A percentile compares a stretch with the other conserved stretches of the same genome.
These are phyloP conservation scores for Peromyscus melanophrys DNA, from an alignment of 2,797 vertebrate genomes.

Conservation along the genomic window DNA sequence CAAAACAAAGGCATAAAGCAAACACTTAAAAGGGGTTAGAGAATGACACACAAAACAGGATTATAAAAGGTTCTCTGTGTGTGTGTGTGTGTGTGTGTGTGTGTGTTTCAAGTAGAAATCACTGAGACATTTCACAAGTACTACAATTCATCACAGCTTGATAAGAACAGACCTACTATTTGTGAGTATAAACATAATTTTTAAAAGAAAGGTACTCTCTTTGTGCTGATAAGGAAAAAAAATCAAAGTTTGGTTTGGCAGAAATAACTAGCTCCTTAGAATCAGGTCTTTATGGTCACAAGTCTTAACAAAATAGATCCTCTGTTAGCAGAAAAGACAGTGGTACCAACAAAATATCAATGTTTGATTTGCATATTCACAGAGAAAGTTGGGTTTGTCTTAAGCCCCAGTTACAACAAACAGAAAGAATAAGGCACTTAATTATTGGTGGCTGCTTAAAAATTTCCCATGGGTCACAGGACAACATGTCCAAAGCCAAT, in stretches of 20 bases:
- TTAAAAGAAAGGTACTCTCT: neutral
- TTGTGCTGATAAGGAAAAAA: neutral
- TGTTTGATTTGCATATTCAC: conserved; percentile 28
- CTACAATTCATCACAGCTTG: conserved; percentile 15
- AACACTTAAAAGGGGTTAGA: conserved; percentile 43
- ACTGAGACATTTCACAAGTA: conserved; percentile 31
- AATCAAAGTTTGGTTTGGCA: conserved; percentile 14
- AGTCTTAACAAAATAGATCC: conserved; percentile 40
- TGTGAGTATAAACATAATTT: conserved; percentile 32
- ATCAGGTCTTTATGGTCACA: conserved; percentile 39
- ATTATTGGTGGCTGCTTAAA: conserved; percentile 38
- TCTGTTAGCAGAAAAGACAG: conserved; percentile 1
- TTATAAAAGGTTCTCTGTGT: neutral
- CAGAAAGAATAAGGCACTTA: conserved; percentile 58
- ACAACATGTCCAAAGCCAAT: conserved; percentile 67
- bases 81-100: neutral
- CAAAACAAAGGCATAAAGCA: conserved; percentile 55
- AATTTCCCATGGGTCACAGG: conserved; percentile 53
- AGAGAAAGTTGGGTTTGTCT: conserved; percentile 39
- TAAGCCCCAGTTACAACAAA: conserved; percentile 22
- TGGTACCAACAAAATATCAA: conserved; percentile 40
- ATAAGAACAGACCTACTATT: neutral
- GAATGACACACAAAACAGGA: conserved; percentile 20
- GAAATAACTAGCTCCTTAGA: conserved; percentile 52
- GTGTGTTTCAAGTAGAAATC: neutral